Evolutionary conservation across 92 coral and sea anemone genomes (phyloP).

Genomic region (Chrysogorgia sp.): DNA sequence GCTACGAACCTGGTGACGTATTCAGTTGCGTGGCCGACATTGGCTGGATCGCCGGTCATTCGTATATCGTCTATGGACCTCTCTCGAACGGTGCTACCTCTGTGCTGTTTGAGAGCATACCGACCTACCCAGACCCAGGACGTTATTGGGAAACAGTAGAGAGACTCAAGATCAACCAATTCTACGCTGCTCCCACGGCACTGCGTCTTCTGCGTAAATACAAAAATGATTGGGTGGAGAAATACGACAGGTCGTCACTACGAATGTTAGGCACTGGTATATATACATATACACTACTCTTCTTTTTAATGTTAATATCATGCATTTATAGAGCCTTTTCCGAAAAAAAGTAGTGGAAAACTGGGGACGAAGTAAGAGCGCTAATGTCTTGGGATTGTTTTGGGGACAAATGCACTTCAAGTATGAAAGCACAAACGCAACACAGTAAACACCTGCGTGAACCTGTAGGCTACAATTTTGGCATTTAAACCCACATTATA

Average conservation of each 20-base stretch:
- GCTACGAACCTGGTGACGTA: conserved; percentile 85
- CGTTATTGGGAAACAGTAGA: conserved; percentile 99
- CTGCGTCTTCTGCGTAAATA: conserved; percentile 80
- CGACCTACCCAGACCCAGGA: conserved; percentile 99
- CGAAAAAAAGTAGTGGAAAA: not conserved
- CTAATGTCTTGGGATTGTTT: too few relatives aligned
- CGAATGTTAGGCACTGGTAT: conserved; percentile 90
- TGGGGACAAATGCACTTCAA: not conserved
- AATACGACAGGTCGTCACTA: conserved; percentile 91
- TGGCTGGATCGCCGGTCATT: conserved; percentile 99
- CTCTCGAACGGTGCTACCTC: conserved; percentile 93
- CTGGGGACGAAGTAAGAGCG: too few relatives aligned
- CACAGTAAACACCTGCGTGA: too few relatives aligned
- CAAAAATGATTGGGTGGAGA: conserved; percentile 79
- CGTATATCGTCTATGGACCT: conserved; percentile 96
- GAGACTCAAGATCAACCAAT: conserved; percentile 78
- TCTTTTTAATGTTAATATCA: not conserved
- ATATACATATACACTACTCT: not conserved
- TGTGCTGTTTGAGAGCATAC: conserved; percentile 92
- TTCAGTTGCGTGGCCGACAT: conserved; percentile 97
- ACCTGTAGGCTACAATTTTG: too few relatives aligned
- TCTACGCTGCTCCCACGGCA: conserved; percentile 96
- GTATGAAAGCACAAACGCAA: too few relatives aligned
- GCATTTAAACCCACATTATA: too few relatives aligned
- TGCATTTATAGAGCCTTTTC: not conserved